Evolutionary conservation across 2,888 invertebrate species (phyloP).

Genomic region (Lasioglossum oenotherae): DNA sequence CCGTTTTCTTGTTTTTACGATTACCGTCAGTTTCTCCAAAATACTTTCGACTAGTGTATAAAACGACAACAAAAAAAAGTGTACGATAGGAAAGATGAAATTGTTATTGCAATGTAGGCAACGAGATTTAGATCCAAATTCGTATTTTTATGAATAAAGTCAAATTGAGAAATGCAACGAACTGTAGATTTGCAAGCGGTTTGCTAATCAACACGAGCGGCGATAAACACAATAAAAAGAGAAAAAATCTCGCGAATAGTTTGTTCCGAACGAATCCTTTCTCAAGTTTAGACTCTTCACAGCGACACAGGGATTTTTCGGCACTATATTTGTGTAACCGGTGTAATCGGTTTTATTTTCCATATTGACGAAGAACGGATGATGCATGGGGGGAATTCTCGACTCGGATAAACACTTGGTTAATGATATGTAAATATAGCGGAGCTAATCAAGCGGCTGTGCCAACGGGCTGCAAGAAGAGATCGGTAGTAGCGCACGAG

Average conservation of each 20-base stretch:
- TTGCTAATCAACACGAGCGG: neutral
- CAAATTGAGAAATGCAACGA: conserved; percentile 61
- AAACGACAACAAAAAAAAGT: conserved; percentile 32
- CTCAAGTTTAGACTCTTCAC: neutral
- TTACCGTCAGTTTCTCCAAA: conserved; percentile 51
- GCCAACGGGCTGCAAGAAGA: conserved; percentile 78
- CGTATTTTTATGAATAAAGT: conserved; percentile 83
- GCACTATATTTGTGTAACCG: conserved; percentile 17
- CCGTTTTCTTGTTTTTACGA: conserved; percentile 37
- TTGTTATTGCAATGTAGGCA: conserved; percentile 77
- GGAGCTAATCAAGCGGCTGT: conserved; percentile 83
- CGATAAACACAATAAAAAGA: neutral
- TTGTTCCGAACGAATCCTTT: neutral
- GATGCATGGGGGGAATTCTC: conserved; percentile 71
- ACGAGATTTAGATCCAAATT: conserved; percentile 76
- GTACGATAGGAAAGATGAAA: conserved; percentile 40
- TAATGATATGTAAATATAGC: conserved; percentile 84
- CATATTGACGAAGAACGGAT: conserved; percentile 54
- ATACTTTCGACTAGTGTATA: conserved; percentile 63
- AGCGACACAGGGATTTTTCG: neutral
- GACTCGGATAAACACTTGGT: conserved; percentile 82
- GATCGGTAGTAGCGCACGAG: conserved; percentile 74
- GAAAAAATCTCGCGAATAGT: neutral
- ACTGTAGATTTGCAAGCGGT: conserved; percentile 16
- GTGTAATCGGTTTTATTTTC: conserved; percentile 55